Percentiles rank a stretch among this genome's conserved stretches.
phyloP scores from a whole-genome alignment of 2,888 invertebrate genomes.

The Limenitis arthemis region DNA sequence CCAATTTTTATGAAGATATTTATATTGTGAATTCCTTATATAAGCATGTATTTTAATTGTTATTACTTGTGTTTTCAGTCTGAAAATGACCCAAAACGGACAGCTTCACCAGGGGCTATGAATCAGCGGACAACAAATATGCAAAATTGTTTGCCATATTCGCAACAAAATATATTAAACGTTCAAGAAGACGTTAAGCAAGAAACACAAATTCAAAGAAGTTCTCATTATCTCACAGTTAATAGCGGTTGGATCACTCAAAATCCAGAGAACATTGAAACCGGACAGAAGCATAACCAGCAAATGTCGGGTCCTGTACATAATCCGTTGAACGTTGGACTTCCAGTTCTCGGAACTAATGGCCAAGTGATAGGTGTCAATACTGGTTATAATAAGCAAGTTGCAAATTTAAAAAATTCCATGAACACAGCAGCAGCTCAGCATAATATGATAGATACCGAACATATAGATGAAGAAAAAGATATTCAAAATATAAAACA shows the following conservation, averaged over 20 bases:
- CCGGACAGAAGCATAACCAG: conserved; percentile 39
- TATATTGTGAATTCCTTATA: neutral
- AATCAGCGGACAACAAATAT: conserved; percentile 37
- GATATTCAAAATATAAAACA: conserved; percentile 37
- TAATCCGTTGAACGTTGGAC: conserved; percentile 41
- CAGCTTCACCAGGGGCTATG: conserved; percentile 39
- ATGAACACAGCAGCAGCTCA: conserved; percentile 28
- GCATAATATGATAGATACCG: conserved; percentile 36
- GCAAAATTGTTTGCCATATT: conserved; percentile 38
- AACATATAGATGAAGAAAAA: conserved; percentile 50
- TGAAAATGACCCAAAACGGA: conserved; percentile 45
- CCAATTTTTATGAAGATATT: too few species aligned
- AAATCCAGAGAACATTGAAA: conserved; percentile 46
- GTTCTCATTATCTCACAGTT: conserved; percentile 62
- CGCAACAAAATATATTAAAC: conserved; percentile 40
- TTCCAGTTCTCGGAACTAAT: conserved; percentile 69
- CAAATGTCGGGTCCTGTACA: conserved; percentile 31
- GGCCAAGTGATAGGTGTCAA: conserved; percentile 75
- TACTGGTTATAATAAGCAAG: conserved; percentile 50
- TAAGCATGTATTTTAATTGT: neutral
- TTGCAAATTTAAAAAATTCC: conserved; percentile 40
- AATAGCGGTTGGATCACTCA: conserved; percentile 66
- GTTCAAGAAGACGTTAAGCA: conserved; percentile 50
- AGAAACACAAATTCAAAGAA: conserved; percentile 52
- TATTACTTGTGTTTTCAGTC: conserved; percentile 38